Conservation (phyloP, 2,797 vertebrate genomes). For the Labroides dimidiatus region DNA sequence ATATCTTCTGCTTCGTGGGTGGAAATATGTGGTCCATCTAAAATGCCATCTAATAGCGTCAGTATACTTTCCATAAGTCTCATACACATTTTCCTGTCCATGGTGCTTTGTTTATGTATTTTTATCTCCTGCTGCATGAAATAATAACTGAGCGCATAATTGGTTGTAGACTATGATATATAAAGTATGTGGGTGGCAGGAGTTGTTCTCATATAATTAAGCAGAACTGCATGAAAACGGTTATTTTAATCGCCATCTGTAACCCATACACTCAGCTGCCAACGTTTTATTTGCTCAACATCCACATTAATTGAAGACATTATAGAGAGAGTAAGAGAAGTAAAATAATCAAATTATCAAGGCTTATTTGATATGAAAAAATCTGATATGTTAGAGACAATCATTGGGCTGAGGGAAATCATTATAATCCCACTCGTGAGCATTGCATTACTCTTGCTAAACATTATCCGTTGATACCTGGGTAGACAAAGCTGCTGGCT, state of each 20-base stretch:
- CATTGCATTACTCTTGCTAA: neutral
- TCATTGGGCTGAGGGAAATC: neutral
- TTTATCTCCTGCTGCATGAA: constrained; percentile 13
- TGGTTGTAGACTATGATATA: constrained; percentile 34
- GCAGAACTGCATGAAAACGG: constrained; percentile 11
- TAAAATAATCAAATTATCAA: neutral
- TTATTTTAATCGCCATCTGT: constrained; percentile 32
- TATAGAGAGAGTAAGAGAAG: neutral
- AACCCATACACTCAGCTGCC: constrained; percentile 13
- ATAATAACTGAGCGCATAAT: constrained; percentile 31
- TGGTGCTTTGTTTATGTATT: constrained; percentile 20
- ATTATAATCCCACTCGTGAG: too few species aligned
- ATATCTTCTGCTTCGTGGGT: too few species aligned
- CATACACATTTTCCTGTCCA: constrained; percentile 6
- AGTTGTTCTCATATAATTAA: constrained; percentile 37
- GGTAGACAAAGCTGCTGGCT: neutral
- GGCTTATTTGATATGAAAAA: constrained; percentile 1
- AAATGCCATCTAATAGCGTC: constrained; percentile 2
- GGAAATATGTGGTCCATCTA: neutral
- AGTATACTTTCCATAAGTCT: neutral
- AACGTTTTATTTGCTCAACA: constrained; percentile 15
- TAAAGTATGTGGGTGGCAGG: constrained; percentile 30
- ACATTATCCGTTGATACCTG: neutral
- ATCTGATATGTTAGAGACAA: neutral
- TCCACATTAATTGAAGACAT: neutral